Evolutionary conservation across 2,888 invertebrate species (phyloP).

Genomic region (Sarcophaga variegata): DNA sequence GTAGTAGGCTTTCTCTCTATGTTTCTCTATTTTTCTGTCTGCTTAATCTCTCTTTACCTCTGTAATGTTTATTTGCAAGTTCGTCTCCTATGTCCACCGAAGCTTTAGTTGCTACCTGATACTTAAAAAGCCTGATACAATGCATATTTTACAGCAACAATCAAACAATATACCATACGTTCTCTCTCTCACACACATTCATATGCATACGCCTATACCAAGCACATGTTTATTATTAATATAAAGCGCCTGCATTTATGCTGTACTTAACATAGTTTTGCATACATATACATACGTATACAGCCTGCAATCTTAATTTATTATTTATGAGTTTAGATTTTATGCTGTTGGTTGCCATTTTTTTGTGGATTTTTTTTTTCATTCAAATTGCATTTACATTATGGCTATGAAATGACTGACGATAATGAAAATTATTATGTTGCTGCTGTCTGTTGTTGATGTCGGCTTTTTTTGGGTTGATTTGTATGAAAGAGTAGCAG

Average conservation of each 20-base stretch:
- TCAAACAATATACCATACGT: too few species aligned
- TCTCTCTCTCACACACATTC: neutral
- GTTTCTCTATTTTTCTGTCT: neutral
- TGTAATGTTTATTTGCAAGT: neutral
- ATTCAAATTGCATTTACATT: slow-evolving; percentile 66
- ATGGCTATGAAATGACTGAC: slow-evolving; percentile 67
- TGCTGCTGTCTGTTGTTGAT: slow-evolving; percentile 2
- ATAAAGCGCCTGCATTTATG: slow-evolving; percentile 10
- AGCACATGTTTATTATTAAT: slow-evolving; percentile 16
- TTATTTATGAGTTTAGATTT: slow-evolving; percentile 71
- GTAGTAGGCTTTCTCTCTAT: neutral
- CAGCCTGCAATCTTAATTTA: slow-evolving; percentile 69
- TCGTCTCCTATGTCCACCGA: slow-evolving; percentile 34
- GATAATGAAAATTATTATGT: slow-evolving; percentile 56
- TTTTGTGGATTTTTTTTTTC: too few species aligned
- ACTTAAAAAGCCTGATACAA: slow-evolving; percentile 28
- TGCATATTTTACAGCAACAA: slow-evolving; percentile 12
- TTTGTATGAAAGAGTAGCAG: too few species aligned
- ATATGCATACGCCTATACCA: neutral
- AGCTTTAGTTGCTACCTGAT: slow-evolving; percentile 39
- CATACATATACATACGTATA: neutral
- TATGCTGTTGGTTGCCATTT: slow-evolving; percentile 30
- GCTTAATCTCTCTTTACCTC: neutral
- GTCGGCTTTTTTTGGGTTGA: too few species aligned
- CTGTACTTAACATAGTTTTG: neutral